Evolutionary conservation across 1,140 invertebrate genomes (phyloP).

Genomic region (Drosophila setifemur): DNA sequence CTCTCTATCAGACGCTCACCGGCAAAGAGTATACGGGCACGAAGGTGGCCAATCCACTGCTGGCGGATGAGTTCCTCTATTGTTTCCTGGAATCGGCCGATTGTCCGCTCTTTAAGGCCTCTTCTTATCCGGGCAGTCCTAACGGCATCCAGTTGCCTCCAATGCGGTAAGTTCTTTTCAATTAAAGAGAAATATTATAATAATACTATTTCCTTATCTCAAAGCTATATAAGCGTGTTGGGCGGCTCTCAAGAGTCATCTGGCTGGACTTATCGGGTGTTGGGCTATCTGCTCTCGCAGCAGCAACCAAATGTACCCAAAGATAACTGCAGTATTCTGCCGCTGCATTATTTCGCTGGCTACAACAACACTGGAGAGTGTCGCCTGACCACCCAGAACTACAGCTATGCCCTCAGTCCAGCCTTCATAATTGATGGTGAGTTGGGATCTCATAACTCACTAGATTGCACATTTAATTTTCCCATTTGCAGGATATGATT

Average conservation of each 20-base stretch:
- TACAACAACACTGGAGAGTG: slow-evolving; percentile 88
- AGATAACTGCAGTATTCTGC: slow-evolving; percentile 65
- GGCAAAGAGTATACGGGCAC: slow-evolving; percentile 77
- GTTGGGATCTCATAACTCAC: background rate
- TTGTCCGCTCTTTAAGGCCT: slow-evolving; percentile 87
- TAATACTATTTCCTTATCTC: background rate
- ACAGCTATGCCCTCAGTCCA: slow-evolving; percentile 89
- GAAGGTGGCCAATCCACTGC: slow-evolving; percentile 82
- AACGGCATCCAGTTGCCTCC: slow-evolving; percentile 82
- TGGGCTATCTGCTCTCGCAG: slow-evolving; percentile 70
- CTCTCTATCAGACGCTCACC: slow-evolving; percentile 84
- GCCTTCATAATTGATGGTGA: slow-evolving; percentile 89
- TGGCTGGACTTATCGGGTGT: slow-evolving; percentile 73
- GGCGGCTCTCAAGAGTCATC: slow-evolving; percentile 77
- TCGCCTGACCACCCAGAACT: slow-evolving; percentile 89
- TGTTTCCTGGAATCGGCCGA: slow-evolving; percentile 90
- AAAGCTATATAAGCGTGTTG: slow-evolving; percentile 76
- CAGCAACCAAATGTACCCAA: slow-evolving; percentile 27
- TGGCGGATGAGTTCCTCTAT: slow-evolving; percentile 88
- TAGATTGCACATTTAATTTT: background rate
- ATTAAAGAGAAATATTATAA: background rate
- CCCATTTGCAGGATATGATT: slow-evolving; percentile 87
- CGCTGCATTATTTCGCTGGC: slow-evolving; percentile 84
- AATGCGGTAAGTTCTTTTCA: slow-evolving; percentile 49
- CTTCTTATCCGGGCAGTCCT: slow-evolving; percentile 83